Base-by-base conservation (phyloP, 1,140 invertebrate species). In the Drosophila ercepeae region DNA sequence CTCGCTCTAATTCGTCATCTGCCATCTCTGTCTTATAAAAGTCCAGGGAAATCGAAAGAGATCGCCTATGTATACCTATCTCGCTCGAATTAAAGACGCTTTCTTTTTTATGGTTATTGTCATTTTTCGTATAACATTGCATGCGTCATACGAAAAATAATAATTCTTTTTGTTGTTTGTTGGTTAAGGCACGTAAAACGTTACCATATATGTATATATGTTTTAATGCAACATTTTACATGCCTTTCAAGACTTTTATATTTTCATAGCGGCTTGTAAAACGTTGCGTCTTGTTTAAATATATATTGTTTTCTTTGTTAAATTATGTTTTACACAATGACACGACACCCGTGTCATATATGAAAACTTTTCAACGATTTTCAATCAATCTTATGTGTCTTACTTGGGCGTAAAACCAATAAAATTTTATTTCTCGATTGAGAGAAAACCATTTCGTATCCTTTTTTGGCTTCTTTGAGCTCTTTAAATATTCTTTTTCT, bases 121-220 rank as follows among this genome's bases (percentile, higher is more conserved):
- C 1, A 14, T 13, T 45, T 57, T 39, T 71, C 54, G 68, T 71
- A 71, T n/a, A 51, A 71, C 54, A n/a, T 23, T 51, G 44, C 16
- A 45, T 14, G 9, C 36, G 46, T 25, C 16, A n/a, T 13, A 61
- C 42, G 5, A 75, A 77, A 60, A 50, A 32, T 4, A 32, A 53
- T 42, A 52, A 8, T 46, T 55, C 16, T 0, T 46, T 60, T 16
- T 9, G 46, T 53, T 8, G 1, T 13, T 39, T 2, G 51, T 5
- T 77, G 23, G 46, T 82, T 75, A 71, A 84, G 75, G 79, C 79
- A 16, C 79, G 79, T 84, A 84, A 57, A 75, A 84, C 79, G 67
- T 84, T 86, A 86, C 75, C 29, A 5, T 44, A 27, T 46, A 32
- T 41, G 2, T 51, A 13, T 41, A 9, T 36, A 36, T 36, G 13